Evolutionary conservation across 2,888 invertebrate genomes (phyloP), one percentile per base, ranked within the genome.

Genomic region (Fragum sueziense): DNA sequence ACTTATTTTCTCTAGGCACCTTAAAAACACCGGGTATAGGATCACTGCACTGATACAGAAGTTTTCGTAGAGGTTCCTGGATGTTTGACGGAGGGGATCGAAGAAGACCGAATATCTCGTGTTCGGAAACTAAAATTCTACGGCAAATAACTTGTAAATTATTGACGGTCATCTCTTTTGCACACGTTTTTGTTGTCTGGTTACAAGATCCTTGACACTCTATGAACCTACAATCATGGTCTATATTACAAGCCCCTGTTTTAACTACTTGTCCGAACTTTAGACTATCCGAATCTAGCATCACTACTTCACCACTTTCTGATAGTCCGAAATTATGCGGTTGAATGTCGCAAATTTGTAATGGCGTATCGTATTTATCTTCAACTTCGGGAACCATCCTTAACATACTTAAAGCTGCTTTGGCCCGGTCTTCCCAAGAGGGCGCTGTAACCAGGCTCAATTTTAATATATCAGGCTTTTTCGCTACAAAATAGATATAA

Each of bases 261-360:
- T 14, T 14, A 11, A 51, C 25, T 25, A 47, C 68, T n/a, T 29
- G 29, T 47, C 41, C 47, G 29, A 47, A 68, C 29, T 51, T 95
- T 2, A 95, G 95, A 1, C 95, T 94, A 86, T 96, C 95, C 31
- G 95, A 92, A 91, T 96, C 95, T 41, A 96, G 92, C 83, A 95
- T 95, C 92, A 95, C 91, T 20, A 92, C 85, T 37, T 74, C 74
- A 27, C 88, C 88, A 57, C 90, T 85, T 1, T 70, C 74, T 37
- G 94, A 94, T 0, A 95, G 88, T 0, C 96, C 96, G 92, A 96
- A 96, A 90, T 96, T 95, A 76, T 95, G 94, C 79, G 95, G 93
- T 92, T 96, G 95, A 0, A 96, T 94, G 93, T 96, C 96, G 91
- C 96, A 96, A 29, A 96, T 92, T 87, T 95, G 94, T 79, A 96